Conservation (phyloP, 2,113 vertebrate genomes). For the Lethenteron reissneri region DNA sequence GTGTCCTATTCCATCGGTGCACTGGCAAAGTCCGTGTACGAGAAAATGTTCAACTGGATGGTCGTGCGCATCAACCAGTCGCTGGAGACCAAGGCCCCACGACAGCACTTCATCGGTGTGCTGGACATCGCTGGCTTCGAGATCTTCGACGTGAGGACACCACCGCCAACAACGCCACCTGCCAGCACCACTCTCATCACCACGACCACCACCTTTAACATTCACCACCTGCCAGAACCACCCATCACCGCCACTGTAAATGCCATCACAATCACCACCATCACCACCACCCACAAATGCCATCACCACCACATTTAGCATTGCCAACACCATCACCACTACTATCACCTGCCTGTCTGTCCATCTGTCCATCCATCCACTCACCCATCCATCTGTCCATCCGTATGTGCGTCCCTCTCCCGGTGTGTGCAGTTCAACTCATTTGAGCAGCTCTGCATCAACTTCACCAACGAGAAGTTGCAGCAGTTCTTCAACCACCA, state of each 20-base stretch:
- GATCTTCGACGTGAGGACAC: constrained; percentile 32
- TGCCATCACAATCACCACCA: no score
- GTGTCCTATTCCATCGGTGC: constrained; percentile 38
- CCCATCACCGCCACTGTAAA: no score
- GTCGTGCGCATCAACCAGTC: constrained; percentile 38
- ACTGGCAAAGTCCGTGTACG: constrained; percentile 46
- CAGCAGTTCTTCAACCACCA: constrained; percentile 21
- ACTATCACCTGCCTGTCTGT: background rate
- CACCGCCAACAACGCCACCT: no score
- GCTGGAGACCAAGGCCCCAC: constrained; percentile 41
- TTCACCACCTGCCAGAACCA: background rate
- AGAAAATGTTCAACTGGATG: constrained; percentile 63
- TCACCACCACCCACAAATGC: background rate
- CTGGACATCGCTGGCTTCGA: constrained; percentile 50
- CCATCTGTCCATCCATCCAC: background rate
- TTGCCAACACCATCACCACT: background rate
- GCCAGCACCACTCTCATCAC: no score
- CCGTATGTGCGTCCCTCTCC: no score
- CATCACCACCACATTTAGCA: background rate
- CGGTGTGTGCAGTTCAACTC: constrained; percentile 17
- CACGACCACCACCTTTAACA: no score
- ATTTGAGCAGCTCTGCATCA: constrained; percentile 20
- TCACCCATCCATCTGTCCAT: background rate
- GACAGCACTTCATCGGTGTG: constrained; percentile 62
- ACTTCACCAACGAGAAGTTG: constrained; percentile 20